Base-by-base conservation (phyloP, 2,113 vertebrate genomes). In the Lynx canadensis region DNA sequence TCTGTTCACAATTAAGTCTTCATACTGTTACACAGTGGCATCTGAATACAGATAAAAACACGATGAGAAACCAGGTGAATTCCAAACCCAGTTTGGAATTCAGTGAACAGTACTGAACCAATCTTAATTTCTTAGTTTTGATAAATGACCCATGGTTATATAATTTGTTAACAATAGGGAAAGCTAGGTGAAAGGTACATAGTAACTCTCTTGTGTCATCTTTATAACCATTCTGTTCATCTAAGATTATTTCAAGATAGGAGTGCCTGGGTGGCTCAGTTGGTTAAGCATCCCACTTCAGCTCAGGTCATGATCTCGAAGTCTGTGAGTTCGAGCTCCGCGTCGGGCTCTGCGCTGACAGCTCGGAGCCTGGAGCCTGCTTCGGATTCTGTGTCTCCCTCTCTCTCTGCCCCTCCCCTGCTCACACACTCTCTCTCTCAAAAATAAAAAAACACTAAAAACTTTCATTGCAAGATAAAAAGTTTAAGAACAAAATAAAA, bases 61-160 rank as follows among this genome's bases (percentile, higher is more conserved):
- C 16, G 84, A 74, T 21, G 19, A 86, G 85, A 96, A 66, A 66
- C 73, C 12, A 57, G 4, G 33, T 45, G n/a, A 69, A 84, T 81
- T 41, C 3, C 9, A 78, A 85, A 83, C 33, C 52, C 52, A 92
- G 60, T 74, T 11, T 68, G 16, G 10, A 36, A 33, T 73, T 52
- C 33, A 48, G n/a, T 69, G 50, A 94, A 57, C 0, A 85, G 7
- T 38, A 92, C 3, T 45, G 1, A n/a, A 57, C 1, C 41, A 23
- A 73, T 69, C 92, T 82, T 66, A 83, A 95, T 68, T 94, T 82
- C 57, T 65, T n/a, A 65, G 33, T 84, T 94, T 69, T 96, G 76
- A 73, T n/a, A 83, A 79, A 78, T 82, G 14, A 86, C 23, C 27
- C 48, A 45, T 27, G 31, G 1, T 29, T 76, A 79, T 21, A 2